phyloP scores from a whole-genome alignment of 2,888 invertebrate genomes.

The Timema cristinae region DNA sequence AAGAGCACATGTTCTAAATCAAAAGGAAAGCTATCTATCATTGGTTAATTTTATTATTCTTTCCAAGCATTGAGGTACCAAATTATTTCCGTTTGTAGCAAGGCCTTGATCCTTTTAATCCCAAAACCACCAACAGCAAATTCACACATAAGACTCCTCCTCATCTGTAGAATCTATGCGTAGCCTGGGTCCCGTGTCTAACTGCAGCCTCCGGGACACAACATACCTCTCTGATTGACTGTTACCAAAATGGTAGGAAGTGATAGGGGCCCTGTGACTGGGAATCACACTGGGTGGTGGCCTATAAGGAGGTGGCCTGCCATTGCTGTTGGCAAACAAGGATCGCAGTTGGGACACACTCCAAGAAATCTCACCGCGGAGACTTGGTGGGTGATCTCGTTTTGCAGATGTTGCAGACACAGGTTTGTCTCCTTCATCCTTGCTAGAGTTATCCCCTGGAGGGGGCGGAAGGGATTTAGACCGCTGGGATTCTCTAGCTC shows the following conservation, averaged over 20 bases:
- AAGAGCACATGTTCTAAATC: too few relatives aligned
- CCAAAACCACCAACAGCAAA: background rate
- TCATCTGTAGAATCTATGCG: conserved; percentile 34
- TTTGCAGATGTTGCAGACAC: conserved; percentile 1
- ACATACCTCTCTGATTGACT: conserved; percentile 38
- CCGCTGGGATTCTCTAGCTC: conserved; percentile 35
- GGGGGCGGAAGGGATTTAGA: conserved; percentile 36
- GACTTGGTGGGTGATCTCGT: conserved; percentile 12
- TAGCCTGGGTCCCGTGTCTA: conserved; percentile 18
- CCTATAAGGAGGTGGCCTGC: conserved; percentile 38
- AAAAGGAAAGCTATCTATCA: too few relatives aligned
- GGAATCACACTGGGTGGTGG: conserved; percentile 37
- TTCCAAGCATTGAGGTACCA: too few relatives aligned
- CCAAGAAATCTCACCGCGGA: conserved; percentile 39
- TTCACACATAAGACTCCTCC: conserved; percentile 42
- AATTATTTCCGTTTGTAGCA: too few relatives aligned
- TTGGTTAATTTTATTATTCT: too few relatives aligned
- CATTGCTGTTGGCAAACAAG: conserved; percentile 33
- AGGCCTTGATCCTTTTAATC: background rate
- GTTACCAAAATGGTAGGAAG: conserved; percentile 40
- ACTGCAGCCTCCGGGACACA: conserved; percentile 21
- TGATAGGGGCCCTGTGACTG: conserved; percentile 39
- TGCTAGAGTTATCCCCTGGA: conserved; percentile 25
- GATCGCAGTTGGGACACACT: conserved; percentile 40
- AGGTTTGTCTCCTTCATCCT: conserved; percentile 23